Conservation (phyloP, 2,888 invertebrate species). For the Drosophila crucigera region DNA sequence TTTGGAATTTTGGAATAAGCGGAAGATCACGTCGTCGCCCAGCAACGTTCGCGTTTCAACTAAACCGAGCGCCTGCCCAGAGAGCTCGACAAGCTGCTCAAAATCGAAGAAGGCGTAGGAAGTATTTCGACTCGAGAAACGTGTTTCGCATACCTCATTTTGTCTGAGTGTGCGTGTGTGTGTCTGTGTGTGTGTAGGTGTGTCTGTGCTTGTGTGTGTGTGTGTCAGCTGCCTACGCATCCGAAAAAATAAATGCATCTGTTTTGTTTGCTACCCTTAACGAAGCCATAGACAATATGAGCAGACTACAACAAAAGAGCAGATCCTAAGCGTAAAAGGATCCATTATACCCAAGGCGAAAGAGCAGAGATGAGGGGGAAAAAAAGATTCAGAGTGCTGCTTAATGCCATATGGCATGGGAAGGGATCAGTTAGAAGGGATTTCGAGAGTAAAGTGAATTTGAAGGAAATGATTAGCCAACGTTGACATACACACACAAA, state of each 20-base stretch:
- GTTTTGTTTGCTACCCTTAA: slow-evolving; percentile 70
- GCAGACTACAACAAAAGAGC: slow-evolving; percentile 29
- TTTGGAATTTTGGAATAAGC: slow-evolving; percentile 14
- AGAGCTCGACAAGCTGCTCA: slow-evolving; percentile 40
- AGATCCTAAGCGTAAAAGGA: slow-evolving; percentile 70
- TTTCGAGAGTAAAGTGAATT: slow-evolving; percentile 9
- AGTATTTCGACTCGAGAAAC: slow-evolving; percentile 43
- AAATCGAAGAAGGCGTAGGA: slow-evolving; percentile 19
- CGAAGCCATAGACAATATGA: slow-evolving; percentile 49
- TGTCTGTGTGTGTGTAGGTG: slow-evolving; percentile 10
- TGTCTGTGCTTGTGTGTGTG: neutral
- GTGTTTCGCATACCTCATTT: slow-evolving; percentile 65
- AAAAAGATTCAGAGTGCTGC: slow-evolving; percentile 11
- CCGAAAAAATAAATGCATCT: slow-evolving; percentile 61
- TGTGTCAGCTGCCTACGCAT: slow-evolving; percentile 30
- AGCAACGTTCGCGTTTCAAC: slow-evolving; percentile 71
- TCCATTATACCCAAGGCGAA: slow-evolving; percentile 47
- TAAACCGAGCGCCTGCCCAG: slow-evolving; percentile 64
- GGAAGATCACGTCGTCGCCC: slow-evolving; percentile 63
- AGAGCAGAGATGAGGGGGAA: neutral
- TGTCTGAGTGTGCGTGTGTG: slow-evolving; percentile 9
- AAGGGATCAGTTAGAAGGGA: slow-evolving; percentile 31
- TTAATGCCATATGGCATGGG: slow-evolving; percentile 51
- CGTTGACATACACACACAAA: slow-evolving; percentile 58
- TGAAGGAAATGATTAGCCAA: slow-evolving; percentile 67